phyloP scores from a whole-genome alignment of 2,888 invertebrate genomes.

The Spodoptera picta region DNA sequence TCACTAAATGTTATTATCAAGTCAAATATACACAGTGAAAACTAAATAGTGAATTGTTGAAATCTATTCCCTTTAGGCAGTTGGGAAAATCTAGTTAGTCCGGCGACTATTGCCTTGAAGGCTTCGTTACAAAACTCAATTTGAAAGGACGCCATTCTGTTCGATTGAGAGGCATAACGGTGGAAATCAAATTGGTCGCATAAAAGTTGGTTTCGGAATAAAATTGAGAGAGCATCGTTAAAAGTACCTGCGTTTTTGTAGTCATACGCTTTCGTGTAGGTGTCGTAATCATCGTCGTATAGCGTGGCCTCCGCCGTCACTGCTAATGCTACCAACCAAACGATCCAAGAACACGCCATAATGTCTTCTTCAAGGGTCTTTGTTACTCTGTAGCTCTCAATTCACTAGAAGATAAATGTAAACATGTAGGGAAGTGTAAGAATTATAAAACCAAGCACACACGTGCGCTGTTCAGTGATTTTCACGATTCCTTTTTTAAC shows the following conservation, averaged over 20 bases:
- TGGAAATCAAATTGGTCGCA: conserved; percentile 62
- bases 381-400: conserved; percentile 53
- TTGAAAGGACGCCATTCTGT: conserved; percentile 62
- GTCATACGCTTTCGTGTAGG: conserved; percentile 80
- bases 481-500: conserved; percentile 64
- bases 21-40: conserved; percentile 13
- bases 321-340: conserved; percentile 69
- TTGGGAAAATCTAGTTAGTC: conserved; percentile 63
- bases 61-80: conserved; percentile 52
- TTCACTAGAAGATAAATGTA: conserved; percentile 40
- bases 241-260: conserved; percentile 78
- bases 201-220: conserved; percentile 45
- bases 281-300: conserved; percentile 85
- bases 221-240: conserved; percentile 26
- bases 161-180: conserved; percentile 65
- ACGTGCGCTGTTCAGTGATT: conserved; percentile 43
- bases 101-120: conserved; percentile 62
- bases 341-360: conserved; percentile 73
- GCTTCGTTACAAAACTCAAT: conserved; percentile 71
- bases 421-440: conserved; percentile 4
- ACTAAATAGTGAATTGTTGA: conserved; percentile 47
- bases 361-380: conserved; percentile 49
- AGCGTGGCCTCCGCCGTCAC: conserved; percentile 74
- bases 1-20: neutral
- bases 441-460: conserved; percentile 24